Base-by-base conservation (phyloP, 2,888 invertebrate genomes). In the Microctonus aethiopoides region DNA sequence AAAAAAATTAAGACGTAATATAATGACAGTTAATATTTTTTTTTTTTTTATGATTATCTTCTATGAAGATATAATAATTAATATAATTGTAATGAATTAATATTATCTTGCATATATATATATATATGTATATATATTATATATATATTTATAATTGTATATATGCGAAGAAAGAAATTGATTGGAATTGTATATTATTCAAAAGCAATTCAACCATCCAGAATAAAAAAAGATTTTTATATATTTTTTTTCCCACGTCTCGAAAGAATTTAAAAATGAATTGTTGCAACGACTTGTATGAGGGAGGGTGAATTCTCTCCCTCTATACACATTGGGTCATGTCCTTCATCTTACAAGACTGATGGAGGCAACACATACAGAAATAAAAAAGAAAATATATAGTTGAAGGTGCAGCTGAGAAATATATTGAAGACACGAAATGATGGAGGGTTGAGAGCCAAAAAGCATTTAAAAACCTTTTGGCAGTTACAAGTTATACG, bases 401-500 rank as follows among this genome's bases (percentile, higher is more conserved):
- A 46, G 16, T 46, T 46, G 46, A 46, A 46, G 46, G 46, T 46
- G 46, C 46, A 46, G 46, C 46, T 46, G 46, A 46, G n/a, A 46
- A 46, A 16, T 46, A 16, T 46, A 46, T 46, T 46, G 46, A 16
- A 46, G 16, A 46, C 46, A 46, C 46, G 13, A 13, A 39, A 16
- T 16, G 46, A 16, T 46, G 46, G 46, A 46, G 46, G 46, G 46
- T 46, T 46, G 46, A n/a, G 46, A 46, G 39, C n/a, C 39, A 46
- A 16, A 16, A 16, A 16, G 46, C 46, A 46, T 46, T 46, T 46
- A 46, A 46, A 46, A 46, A 46, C 16, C 16, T 46, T 16, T 46
- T 46, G 46, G 46, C 46, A 46, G 46, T 46, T 46, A 46, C 46
- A 46, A 46, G 16, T 46, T 46, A 46, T 46, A 46, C 46, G 46